Conservation (phyloP, 2,113 vertebrate genomes). For the Numida meleagris region DNA sequence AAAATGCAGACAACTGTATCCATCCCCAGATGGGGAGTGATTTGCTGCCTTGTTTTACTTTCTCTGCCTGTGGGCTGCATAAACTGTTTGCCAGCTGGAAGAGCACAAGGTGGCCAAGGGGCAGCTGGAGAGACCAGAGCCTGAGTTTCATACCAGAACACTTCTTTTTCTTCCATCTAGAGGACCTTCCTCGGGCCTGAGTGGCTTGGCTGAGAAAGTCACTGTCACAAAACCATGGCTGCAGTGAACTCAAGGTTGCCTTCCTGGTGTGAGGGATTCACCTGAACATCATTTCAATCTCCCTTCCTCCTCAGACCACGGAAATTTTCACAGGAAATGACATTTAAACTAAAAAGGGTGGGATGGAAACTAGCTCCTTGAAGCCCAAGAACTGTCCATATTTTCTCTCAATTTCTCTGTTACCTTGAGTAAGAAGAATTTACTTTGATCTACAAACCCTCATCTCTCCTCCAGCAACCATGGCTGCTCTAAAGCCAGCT, state of each 20-base stretch:
- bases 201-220: not conserved
- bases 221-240: not conserved
- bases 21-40: not conserved
- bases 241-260: not conserved
- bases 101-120: not conserved
- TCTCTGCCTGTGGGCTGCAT: not conserved
- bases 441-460: not conserved
- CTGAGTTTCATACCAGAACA: not conserved
- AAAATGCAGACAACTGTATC: not conserved
- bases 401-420: not conserved
- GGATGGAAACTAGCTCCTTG: not conserved
- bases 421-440: not conserved
- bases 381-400: not conserved
- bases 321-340: not conserved
- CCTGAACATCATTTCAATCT: not conserved
- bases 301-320: not conserved
- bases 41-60: not conserved
- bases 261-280: not conserved
- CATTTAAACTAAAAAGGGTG: not conserved
- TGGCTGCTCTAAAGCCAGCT: not conserved
- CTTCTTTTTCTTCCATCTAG: not conserved
- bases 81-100: not conserved
- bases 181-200: not conserved
- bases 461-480: not conserved
- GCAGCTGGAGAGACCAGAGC: not conserved